Percentiles rank a stretch among this genome's conserved stretches.
Evolutionary conservation across 2,113 vertebrate species (phyloP).

Genomic region (Nothobranchius kuhntae): DNA sequence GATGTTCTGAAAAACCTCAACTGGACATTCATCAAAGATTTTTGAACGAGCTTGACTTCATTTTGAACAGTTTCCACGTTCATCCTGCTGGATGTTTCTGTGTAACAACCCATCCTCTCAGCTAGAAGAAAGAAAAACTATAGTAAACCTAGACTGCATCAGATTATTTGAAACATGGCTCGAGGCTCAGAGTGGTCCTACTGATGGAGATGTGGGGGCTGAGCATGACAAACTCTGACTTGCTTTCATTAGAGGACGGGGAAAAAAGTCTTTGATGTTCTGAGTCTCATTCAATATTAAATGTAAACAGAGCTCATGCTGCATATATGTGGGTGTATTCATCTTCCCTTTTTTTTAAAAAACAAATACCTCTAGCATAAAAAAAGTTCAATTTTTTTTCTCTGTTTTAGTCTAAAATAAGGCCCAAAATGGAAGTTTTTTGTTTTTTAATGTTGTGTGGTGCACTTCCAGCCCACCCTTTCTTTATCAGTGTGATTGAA

Average conservation of each 20-base stretch:
- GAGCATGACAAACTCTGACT: conserved; percentile 35
- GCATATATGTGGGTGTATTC: not conserved
- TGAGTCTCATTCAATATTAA: conserved; percentile 33
- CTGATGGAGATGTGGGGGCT: conserved; percentile 15
- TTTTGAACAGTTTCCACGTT: not conserved
- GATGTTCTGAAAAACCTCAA: not conserved
- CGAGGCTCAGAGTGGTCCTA: conserved; percentile 14
- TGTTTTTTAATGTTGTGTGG: not conserved
- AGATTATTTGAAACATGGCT: conserved; percentile 9
- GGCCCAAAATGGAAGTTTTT: not conserved
- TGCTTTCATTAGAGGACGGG: conserved; percentile 33
- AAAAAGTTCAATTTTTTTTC: no score
- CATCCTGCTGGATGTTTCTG: not conserved
- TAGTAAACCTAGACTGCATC: not conserved
- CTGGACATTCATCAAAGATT: not conserved
- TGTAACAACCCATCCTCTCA: conserved; percentile 1
- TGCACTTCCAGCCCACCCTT: not conserved
- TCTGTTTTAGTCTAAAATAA: not conserved
- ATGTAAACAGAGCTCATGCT: conserved; percentile 24
- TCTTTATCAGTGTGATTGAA: conserved; percentile 25
- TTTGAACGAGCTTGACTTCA: not conserved
- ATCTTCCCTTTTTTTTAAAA: not conserved
- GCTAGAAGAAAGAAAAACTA: not conserved
- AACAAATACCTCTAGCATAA: no score
- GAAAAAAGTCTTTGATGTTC: conserved; percentile 40